These are phyloP conservation scores for Aleadryas rufinucha DNA, from an alignment of 2,113 vertebrate genomes.

Conservation along the genomic window DNA sequence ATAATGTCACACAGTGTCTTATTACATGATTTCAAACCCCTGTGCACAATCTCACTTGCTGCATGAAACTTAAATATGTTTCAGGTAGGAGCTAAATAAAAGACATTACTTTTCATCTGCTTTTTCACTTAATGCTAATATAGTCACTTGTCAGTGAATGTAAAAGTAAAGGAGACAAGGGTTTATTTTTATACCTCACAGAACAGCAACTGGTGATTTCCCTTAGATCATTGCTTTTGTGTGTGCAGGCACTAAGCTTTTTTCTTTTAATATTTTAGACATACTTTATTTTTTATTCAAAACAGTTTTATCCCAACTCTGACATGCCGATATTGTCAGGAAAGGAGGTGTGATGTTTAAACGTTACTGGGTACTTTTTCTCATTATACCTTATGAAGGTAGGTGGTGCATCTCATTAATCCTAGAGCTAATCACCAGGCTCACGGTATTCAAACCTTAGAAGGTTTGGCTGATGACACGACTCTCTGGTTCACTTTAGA, in stretches of 20 bases:
- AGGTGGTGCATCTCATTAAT: slow-evolving; percentile 53
- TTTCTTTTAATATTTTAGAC: slow-evolving; percentile 66
- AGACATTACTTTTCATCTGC: slow-evolving; percentile 70
- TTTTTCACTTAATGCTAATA: slow-evolving; percentile 72
- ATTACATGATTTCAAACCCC: slow-evolving; percentile 57
- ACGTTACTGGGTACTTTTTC: not conserved
- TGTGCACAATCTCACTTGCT: slow-evolving; percentile 46
- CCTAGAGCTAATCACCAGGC: slow-evolving; percentile 22
- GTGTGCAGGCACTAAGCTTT: slow-evolving; percentile 51
- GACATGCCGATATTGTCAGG: slow-evolving; percentile 25
- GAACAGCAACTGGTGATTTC: slow-evolving; percentile 68
- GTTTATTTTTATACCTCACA: slow-evolving; percentile 71
- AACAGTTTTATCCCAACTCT: slow-evolving; percentile 57
- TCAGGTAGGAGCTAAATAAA: slow-evolving; percentile 70
- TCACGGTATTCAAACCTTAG: not conserved
- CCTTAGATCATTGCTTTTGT: slow-evolving; percentile 66
- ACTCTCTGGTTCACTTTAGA: not conserved
- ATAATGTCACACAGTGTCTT: slow-evolving; percentile 61
- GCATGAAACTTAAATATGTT: slow-evolving; percentile 61
- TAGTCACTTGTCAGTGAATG: slow-evolving; percentile 68
- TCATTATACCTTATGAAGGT: slow-evolving; percentile 16
- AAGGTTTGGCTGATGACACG: not conserved
- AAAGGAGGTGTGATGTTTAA: slow-evolving; percentile 22
- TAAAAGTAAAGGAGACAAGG: slow-evolving; percentile 65
- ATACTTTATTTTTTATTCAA: slow-evolving; percentile 64